These are phyloP conservation scores for Choreutis nemorana DNA, from an alignment of 2,888 invertebrate genomes.

Conservation along the genomic window DNA sequence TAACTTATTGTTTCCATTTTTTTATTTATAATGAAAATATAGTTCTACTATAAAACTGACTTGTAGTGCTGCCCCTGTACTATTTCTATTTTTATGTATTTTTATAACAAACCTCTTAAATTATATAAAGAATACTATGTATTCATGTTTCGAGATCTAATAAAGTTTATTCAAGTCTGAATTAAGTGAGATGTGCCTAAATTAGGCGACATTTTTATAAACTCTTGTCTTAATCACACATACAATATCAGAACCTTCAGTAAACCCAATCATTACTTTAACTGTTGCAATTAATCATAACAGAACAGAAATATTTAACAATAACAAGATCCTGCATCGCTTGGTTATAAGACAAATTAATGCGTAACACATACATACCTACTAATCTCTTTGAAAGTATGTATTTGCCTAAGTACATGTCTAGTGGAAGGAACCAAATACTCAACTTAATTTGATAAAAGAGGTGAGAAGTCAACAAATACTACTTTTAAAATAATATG, in stretches of 20 bases:
- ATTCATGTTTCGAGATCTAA: conserved; percentile 40
- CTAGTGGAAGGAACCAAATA: too few relatives aligned
- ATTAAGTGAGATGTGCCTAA: conserved; percentile 34
- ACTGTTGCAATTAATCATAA: too few relatives aligned
- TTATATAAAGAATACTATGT: conserved; percentile 44
- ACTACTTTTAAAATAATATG: too few relatives aligned
- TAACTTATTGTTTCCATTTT: conserved; percentile 66
- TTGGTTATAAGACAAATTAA: too few relatives aligned
- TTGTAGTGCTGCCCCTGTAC: conserved; percentile 8
- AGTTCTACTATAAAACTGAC: conserved; percentile 59
- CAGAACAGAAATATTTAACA: neutral
- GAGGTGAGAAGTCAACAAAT: too few relatives aligned
- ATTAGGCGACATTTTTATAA: conserved; percentile 32
- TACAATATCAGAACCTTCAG: conserved; percentile 5
- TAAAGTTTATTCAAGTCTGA: conserved; percentile 53
- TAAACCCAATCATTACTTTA: neutral
- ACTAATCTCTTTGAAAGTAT: too few relatives aligned
- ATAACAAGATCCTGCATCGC: too few relatives aligned
- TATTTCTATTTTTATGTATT: conserved; percentile 1
- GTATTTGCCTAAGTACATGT: too few relatives aligned
- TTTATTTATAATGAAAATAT: conserved; percentile 62
- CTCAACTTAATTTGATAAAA: too few relatives aligned
- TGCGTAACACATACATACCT: too few relatives aligned
- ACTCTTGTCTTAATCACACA: conserved; percentile 31
- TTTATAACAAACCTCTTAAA: conserved; percentile 9